Conservation (phyloP, 2,113 vertebrate genomes). For the Daboia siamensis region DNA sequence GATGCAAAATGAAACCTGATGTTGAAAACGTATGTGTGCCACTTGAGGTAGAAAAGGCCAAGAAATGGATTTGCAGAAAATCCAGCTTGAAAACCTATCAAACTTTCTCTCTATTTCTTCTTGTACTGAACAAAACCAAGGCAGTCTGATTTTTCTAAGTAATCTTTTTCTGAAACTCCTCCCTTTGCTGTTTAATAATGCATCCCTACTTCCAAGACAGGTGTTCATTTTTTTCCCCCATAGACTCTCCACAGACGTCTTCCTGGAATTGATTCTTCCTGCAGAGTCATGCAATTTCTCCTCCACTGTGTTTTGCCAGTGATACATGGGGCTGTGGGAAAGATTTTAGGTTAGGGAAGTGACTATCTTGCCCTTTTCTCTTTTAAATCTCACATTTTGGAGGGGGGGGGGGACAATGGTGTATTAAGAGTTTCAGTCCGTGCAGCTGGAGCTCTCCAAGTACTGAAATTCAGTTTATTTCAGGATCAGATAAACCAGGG, state of each 20-base stretch:
- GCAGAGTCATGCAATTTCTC: not conserved
- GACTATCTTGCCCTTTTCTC: not conserved
- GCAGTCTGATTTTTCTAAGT: not conserved
- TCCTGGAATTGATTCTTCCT: not conserved
- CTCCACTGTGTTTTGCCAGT: not conserved
- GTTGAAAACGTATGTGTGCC: not conserved
- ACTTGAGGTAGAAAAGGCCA: not conserved
- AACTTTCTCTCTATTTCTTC: not conserved
- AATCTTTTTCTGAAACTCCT: not conserved
- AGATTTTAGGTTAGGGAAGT: not conserved
- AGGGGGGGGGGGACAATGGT: not conserved
- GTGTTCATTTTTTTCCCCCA: not conserved
- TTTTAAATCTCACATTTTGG: not conserved
- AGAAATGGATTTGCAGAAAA: not conserved
- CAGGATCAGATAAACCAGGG: not conserved
- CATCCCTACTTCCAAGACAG: not conserved
- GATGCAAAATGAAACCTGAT: not conserved
- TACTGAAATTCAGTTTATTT: not conserved
- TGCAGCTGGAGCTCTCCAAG: not conserved
- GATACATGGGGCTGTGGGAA: not conserved
- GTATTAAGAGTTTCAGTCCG: not conserved
- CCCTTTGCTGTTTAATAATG: not conserved
- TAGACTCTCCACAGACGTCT: not conserved
- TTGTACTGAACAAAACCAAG: not conserved
- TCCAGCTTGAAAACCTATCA: not conserved